A percentile compares a stretch with the other conserved stretches of the same genome.
phyloP scores from a whole-genome alignment of 1,140 invertebrate species.

The Archegozetes longisetosus region DNA sequence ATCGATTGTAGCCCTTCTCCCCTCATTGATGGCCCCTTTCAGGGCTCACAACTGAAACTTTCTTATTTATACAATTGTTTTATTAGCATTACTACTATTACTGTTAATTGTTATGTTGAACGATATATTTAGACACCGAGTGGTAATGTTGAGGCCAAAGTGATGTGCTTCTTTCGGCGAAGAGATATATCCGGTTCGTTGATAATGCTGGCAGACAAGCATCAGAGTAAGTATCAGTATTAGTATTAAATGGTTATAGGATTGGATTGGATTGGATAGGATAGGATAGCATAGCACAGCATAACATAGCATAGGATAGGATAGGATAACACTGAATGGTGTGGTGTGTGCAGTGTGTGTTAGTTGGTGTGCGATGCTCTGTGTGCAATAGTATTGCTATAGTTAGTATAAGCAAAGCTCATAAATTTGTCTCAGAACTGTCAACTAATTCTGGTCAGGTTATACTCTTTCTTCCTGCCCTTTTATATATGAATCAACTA shows the following conservation, averaged over 20 bases:
- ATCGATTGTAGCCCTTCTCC: too few relatives aligned
- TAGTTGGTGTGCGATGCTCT: too few relatives aligned
- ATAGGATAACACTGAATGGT: too few relatives aligned
- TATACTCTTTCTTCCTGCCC: neutral
- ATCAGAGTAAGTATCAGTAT: slow-evolving; percentile 68
- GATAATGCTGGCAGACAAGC: slow-evolving; percentile 90
- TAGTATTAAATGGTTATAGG: neutral
- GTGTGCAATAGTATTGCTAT: neutral
- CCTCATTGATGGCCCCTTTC: too few relatives aligned
- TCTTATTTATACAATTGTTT: too few relatives aligned
- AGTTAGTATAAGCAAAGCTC: neutral
- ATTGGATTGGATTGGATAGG: too few relatives aligned
- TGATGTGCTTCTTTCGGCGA: slow-evolving; percentile 96
- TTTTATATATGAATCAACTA: neutral
- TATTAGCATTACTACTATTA: too few relatives aligned
- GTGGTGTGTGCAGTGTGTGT: too few relatives aligned
- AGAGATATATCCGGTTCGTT: slow-evolving; percentile 84
- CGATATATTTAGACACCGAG: slow-evolving; percentile 53
- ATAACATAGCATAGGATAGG: too few relatives aligned
- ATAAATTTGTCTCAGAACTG: neutral
- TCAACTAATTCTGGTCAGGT: neutral
- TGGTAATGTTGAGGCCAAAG: slow-evolving; percentile 97
- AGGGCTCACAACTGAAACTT: too few relatives aligned
- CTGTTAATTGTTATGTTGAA: neutral
- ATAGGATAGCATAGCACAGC: too few relatives aligned